Percentiles rank a stretch among this genome's conserved stretches.
Evolutionary conservation across 2,113 vertebrate genomes (phyloP).

Genomic region (Butastur rufipennis): DNA sequence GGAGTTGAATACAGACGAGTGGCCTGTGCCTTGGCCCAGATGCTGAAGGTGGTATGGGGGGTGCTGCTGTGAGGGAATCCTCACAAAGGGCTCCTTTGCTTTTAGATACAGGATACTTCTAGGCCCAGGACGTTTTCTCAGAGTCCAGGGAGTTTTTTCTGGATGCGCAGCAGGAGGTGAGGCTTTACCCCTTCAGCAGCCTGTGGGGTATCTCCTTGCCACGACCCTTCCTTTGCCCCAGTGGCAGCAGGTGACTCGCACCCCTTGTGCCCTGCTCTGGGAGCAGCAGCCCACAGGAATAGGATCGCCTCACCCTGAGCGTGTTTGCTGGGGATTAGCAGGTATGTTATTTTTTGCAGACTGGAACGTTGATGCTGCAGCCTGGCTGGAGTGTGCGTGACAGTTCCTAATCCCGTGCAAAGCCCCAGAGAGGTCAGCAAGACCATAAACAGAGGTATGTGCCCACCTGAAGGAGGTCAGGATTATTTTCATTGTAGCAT

Average conservation of each 20-base stretch:
- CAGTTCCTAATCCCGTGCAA: background rate
- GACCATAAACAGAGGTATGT: background rate
- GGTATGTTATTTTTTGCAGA: slow-evolving; percentile 14
- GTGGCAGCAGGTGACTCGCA: background rate
- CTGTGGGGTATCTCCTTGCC: background rate
- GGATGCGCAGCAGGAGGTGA: background rate
- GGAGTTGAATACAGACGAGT: background rate
- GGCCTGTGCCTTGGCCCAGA: background rate
- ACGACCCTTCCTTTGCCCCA: background rate
- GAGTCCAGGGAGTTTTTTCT: background rate
- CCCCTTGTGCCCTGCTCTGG: background rate
- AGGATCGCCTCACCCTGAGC: background rate
- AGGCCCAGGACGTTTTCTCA: rapidly evolving
- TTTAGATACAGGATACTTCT: background rate
- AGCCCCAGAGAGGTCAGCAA: background rate
- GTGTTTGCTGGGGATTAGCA: background rate
- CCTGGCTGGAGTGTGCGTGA: background rate
- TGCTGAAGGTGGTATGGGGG: background rate
- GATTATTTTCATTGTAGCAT: background rate
- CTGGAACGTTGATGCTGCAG: background rate
- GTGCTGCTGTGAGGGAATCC: background rate
- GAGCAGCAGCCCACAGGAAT: background rate
- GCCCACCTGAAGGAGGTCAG: background rate
- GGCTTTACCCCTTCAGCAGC: background rate
- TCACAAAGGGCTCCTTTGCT: background rate